Evolutionary conservation across 2,113 vertebrate species (phyloP).

Genomic region (Cricetomys ansorgei): DNA sequence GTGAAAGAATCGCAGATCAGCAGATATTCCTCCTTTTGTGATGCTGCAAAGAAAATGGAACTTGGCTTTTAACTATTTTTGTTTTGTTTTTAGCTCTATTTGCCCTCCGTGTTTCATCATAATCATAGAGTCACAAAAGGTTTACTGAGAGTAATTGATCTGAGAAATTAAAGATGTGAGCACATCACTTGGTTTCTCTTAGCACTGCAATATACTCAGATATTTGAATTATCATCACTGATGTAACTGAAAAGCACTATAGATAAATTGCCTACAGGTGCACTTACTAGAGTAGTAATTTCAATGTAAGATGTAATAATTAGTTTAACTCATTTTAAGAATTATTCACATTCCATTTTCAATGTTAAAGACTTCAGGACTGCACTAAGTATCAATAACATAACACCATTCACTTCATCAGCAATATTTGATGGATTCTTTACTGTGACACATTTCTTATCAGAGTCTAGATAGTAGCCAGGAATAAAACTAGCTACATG

Average conservation of each 20-base stretch:
- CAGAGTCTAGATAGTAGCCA: background rate
- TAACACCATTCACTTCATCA: background rate
- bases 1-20: background rate
- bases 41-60: background rate
- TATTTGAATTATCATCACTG: background rate
- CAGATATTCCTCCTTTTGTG: background rate
- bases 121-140: background rate
- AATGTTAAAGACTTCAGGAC: background rate
- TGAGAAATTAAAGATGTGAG: slow-evolving; percentile 26
- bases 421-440: background rate
- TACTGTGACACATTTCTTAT: background rate
- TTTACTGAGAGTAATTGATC: background rate
- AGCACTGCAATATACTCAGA: background rate
- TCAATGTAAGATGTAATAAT: background rate
- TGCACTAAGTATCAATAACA: background rate
- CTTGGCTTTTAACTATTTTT: background rate
- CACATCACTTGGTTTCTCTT: background rate
- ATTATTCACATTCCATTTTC: background rate
- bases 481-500: background rate
- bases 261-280: background rate
- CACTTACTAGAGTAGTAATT: background rate
- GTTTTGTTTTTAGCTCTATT: background rate
- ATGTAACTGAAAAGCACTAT: background rate
- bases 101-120: background rate
- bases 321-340: background rate